Percentiles rank a stretch among this genome's conserved stretches.
Conservation (phyloP, 2,113 vertebrate species). For the Heliornis fulica region DNA sequence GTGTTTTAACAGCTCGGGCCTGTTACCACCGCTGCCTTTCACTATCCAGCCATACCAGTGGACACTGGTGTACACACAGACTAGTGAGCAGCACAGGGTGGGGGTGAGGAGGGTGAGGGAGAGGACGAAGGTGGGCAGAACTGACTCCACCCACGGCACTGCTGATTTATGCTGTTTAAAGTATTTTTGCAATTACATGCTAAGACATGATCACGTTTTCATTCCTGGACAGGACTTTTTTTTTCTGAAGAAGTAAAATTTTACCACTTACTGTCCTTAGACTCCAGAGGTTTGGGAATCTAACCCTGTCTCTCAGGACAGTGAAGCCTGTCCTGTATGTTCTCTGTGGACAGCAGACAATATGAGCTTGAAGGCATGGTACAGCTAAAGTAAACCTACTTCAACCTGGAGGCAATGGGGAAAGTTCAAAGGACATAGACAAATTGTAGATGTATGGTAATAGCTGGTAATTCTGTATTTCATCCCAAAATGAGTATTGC, state of each 20-base stretch:
- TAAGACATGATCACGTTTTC: not conserved
- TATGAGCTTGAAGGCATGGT: not conserved
- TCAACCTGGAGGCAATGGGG: not conserved
- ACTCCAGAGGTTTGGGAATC: not conserved
- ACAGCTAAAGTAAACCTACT: not conserved
- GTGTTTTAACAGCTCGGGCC: not conserved
- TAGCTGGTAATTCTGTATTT: not conserved
- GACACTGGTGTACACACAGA: not conserved
- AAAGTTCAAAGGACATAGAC: not conserved
- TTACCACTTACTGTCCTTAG: not conserved
- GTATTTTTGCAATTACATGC: not conserved
- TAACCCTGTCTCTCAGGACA: not conserved
- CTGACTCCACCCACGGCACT: not conserved
- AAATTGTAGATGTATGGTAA: not conserved
- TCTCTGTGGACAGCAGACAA: not conserved
- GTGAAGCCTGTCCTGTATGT: not conserved
- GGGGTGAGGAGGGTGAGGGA: not conserved
- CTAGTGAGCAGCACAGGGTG: accelerated
- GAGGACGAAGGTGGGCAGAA: not conserved
- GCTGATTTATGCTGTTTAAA: not conserved
- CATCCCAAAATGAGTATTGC: not conserved
- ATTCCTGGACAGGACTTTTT: not conserved
- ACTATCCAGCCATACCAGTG: not conserved
- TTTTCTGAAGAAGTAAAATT: not conserved
- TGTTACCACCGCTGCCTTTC: not conserved